Conservation (phyloP, 2,888 invertebrate species). For the Sacculina carcini region DNA sequence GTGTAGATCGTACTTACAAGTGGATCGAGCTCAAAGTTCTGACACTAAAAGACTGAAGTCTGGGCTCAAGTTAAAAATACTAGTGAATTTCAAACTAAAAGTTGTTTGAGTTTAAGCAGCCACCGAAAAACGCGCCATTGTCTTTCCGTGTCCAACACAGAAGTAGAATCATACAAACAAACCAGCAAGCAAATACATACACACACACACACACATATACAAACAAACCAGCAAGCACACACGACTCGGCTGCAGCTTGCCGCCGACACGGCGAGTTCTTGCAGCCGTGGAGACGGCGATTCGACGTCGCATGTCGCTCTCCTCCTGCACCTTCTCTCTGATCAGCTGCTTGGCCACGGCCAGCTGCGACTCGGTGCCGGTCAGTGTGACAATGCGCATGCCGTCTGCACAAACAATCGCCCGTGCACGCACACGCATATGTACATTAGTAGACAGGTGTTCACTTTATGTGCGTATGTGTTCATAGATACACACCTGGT, state of each 20-base stretch:
- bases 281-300: constrained; percentile 21
- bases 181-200: neutral
- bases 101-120: too few species aligned
- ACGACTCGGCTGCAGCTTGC: neutral
- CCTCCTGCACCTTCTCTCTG: constrained; percentile 31
- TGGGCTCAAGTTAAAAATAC: too few species aligned
- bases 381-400: constrained; percentile 21
- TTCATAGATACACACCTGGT: neutral
- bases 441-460: too few species aligned
- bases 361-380: constrained; percentile 48
- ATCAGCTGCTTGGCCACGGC: constrained; percentile 40
- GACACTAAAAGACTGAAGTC: too few species aligned
- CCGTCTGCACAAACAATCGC: constrained; percentile 16
- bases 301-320: constrained; percentile 20
- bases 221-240: neutral
- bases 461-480: too few species aligned
- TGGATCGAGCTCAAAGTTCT: too few species aligned
- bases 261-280: neutral
- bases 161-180: neutral
- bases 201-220: neutral
- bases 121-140: neutral
- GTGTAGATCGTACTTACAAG: too few species aligned
- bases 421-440: too few species aligned
- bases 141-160: neutral
- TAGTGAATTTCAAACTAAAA: too few species aligned